A percentile compares a stretch with the other conserved stretches of the same genome.
Conservation (phyloP, 2,888 invertebrate species). For the Nephrotoma guestfalica region DNA sequence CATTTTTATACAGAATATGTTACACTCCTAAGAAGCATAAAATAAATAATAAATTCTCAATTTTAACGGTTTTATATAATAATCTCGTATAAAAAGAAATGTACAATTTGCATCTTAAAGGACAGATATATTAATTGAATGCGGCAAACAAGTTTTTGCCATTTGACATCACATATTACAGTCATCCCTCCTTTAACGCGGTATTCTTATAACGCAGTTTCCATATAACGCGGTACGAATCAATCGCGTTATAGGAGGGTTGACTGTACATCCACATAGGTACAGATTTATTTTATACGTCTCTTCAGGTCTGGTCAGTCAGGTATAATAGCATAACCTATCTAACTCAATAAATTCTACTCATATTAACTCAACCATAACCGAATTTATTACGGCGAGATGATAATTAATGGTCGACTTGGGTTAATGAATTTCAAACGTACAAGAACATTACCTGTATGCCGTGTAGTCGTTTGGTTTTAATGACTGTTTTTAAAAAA, state of each 20-base stretch:
- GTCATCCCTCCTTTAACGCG: no score
- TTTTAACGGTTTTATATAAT: background rate
- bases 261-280: no score
- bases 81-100: no score
- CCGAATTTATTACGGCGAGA: background rate
- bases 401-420: background rate
- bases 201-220: no score
- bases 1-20: background rate
- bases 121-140: background rate
- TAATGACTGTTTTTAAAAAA: background rate
- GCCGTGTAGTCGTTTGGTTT: background rate
- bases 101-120: background rate
- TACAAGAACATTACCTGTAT: background rate
- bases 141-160: background rate
- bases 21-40: background rate
- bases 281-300: background rate
- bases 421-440: background rate
- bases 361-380: background rate
- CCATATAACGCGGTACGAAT: no score
- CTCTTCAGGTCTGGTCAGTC: background rate
- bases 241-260: no score
- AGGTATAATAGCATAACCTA: background rate
- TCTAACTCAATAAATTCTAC: background rate
- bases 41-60: background rate
- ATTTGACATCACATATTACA: no score